phyloP scores from a whole-genome alignment of 2,797 vertebrate genomes.

The Morelia viridis region DNA sequence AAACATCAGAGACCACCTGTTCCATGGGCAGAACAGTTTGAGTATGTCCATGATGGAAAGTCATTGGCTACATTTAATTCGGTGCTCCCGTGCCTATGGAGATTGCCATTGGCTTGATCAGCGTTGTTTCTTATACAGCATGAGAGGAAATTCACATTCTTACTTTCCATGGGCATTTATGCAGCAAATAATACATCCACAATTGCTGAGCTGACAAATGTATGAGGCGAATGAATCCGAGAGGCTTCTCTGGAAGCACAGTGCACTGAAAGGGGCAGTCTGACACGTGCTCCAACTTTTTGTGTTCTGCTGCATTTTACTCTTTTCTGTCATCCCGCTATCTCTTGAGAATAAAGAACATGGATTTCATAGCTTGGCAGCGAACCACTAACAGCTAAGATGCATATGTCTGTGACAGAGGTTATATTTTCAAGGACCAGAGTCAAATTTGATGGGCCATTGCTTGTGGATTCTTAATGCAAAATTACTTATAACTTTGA shows the following conservation, averaged over 20 bases:
- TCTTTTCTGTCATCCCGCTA: not conserved
- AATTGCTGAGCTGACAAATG: not conserved
- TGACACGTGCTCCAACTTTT: not conserved
- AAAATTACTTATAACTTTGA: not conserved
- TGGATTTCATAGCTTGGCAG: not conserved
- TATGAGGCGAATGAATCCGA: not conserved
- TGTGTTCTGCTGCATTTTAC: not conserved
- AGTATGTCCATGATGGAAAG: not conserved
- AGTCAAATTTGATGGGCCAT: not conserved
- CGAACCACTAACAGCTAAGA: not conserved
- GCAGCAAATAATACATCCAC: not conserved
- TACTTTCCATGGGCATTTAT: not conserved
- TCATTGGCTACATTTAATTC: not conserved
- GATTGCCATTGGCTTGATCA: not conserved
- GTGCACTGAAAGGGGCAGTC: not conserved
- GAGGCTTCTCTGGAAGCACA: not conserved
- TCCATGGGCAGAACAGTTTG: not conserved
- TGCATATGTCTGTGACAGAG: not conserved
- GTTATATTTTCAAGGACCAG: not conserved
- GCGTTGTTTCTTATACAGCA: not conserved
- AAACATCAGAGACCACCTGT: not conserved
- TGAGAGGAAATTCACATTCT: not conserved
- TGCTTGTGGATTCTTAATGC: not conserved
- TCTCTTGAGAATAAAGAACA: not conserved
- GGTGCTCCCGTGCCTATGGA: not conserved